Evolutionary conservation across 2,888 invertebrate genomes (phyloP), one percentile per base, ranked within the genome.

Genomic region (Stegana nigrithorax): DNA sequence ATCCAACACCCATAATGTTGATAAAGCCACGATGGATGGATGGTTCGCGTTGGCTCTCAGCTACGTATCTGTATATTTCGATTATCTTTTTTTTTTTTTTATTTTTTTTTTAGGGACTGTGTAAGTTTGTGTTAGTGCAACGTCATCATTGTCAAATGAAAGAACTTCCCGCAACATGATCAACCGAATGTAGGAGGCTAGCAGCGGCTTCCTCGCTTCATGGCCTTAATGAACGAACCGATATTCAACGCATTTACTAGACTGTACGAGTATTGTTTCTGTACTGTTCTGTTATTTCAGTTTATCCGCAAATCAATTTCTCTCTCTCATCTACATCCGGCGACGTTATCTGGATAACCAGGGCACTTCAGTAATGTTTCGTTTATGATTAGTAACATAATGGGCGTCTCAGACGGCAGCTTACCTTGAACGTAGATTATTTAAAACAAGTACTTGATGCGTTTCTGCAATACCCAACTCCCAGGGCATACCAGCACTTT

Each of bases 401-500:
- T 67, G 71, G 71, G 67, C 73, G 69, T 67, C 69, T 68, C 71
- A 74, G 78, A 77, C 68, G 66, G 64, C 36, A 73, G 80, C 83
- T 85, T 83, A 87, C 87, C 87, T 85, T 36, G 95, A 95, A 66
- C 96, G 89, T 57, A 98, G 89, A 85, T 97, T 95, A 87, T 98
- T 98, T 77, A 97, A 87, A 59, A 96, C 95, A 55, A 98, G 88
- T 69, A 96, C 96, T 87, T 99, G 99, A 87, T 99, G 99, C 4
- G 98, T 98, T 88, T 99, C 99, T 3, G 98, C 95, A 47, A 99
- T 90, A 60, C 99, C 99, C 80, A 99, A 88, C 87, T 99, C 99
- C 98, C 98, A 99, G 0, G 99, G 98, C 67, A 98, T 88, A 51
- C 99, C 99, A 44, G 99, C 98, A 70, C 93, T 91, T 87, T 99